Evolutionary conservation across 2,797 vertebrate species (phyloP), one percentile per base, ranked within the genome.

Genomic region (Spinibarbus caldwelli): DNA sequence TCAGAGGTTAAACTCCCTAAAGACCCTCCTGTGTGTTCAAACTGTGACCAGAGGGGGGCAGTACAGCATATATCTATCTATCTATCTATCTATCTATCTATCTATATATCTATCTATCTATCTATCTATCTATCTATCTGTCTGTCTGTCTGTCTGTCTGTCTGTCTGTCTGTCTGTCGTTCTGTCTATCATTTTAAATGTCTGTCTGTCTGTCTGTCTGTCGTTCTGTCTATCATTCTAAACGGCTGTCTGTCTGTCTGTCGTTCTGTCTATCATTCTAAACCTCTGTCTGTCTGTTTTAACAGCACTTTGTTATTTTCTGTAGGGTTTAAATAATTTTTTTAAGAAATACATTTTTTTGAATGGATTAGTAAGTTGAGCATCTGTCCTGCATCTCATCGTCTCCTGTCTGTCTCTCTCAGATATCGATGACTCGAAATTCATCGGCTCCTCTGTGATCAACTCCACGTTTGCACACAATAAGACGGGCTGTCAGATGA

Each of bases 401-500:
- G 2, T 70, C 5, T 21, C 43, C 2, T 36, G 11, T 62, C 84
- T 86, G 86, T 62, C 86, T 15, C 91, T 81, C 75, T 78, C 94
- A 99, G 98, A 99, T 94, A 96, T 99, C 0, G 97, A 98, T 84
- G 95, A 96, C 79, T 96, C 96, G 66, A 98, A 99, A 92, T 94
- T 98, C 90, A 93, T 97, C 76, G 92, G 91, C 38, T 97, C 97
- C 0, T 93, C 95, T 82, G 91, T 98, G 93, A 92, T 95, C 93
- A 98, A 97, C 94, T 96, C 95, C 91, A 95, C 96, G 0, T 98
- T 99, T 91, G 91, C 87, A 9, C 95, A 97, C 92, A 94, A 96
- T 89, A 99, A 98, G 90, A 97, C 94, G 4, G 98, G 98, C 72
- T 99, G 98, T 91, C 97, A 98, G 93, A 97, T 99, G 93, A 97